Percentiles rank a stretch among this genome's conserved stretches.
phyloP scores from a whole-genome alignment of 2,797 vertebrate genomes.

The Capromys pilorides region DNA sequence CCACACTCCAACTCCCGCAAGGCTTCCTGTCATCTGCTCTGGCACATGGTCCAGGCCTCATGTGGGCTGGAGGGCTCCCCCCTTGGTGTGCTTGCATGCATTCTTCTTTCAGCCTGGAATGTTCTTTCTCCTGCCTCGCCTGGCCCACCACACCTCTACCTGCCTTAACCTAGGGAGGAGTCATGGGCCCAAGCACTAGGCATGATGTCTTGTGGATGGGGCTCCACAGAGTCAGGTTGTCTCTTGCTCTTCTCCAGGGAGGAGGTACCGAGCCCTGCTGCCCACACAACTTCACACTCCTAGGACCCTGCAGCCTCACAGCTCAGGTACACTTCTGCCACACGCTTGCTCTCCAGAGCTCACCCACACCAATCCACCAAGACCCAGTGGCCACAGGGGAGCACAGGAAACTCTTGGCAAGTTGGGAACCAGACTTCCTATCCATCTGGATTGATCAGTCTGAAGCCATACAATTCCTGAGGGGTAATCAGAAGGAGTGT shows the following conservation, averaged over 20 bases:
- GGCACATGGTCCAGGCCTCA: background rate
- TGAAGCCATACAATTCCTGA: no score
- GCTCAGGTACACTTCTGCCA: background rate
- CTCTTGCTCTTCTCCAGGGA: background rate
- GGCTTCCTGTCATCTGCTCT: background rate
- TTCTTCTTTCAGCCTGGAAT: background rate
- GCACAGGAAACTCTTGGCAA: background rate
- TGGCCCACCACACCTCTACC: background rate
- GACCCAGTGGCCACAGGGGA: background rate
- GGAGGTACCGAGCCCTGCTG: background rate
- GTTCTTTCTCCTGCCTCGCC: background rate
- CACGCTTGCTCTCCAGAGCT: background rate
- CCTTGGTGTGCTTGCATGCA: background rate
- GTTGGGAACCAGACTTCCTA: background rate
- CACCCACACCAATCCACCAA: background rate
- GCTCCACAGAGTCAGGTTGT: fast-evolving
- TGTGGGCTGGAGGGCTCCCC: fast-evolving
- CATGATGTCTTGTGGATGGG: background rate
- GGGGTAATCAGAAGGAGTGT: background rate
- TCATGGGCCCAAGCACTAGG: fast-evolving
- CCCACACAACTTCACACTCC: background rate
- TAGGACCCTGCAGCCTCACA: background rate
- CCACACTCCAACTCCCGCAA: background rate
- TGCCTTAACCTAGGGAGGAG: background rate
- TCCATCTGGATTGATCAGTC: no score